A percentile compares a stretch with the other conserved stretches of the same genome.
Evolutionary conservation across 2,888 invertebrate genomes (phyloP).

Genomic region (Didymodactylos carnosus): DNA sequence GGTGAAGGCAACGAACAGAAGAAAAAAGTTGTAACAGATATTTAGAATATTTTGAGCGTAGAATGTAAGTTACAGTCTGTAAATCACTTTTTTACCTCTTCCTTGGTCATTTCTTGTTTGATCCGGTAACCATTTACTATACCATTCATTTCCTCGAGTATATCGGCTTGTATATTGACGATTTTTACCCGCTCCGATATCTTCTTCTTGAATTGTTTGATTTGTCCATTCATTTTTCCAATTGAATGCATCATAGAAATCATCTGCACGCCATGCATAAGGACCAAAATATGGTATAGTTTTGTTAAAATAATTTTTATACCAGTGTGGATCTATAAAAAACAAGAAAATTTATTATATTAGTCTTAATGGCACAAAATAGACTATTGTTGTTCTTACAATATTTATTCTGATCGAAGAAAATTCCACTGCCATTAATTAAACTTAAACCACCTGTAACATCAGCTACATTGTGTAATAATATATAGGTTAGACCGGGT

Average conservation of each 20-base stretch:
- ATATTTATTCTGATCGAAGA: conserved; percentile 4
- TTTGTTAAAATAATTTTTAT: conserved; percentile 75
- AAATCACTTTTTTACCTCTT: conserved; percentile 22
- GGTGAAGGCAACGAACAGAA: too few species aligned
- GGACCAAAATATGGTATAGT: conserved; percentile 84
- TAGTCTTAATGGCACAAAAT: conserved; percentile 46
- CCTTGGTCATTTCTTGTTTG: conserved; percentile 36
- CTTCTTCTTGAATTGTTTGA: conserved; percentile 52
- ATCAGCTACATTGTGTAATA: conserved; percentile 65
- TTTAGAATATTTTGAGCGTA: too few species aligned
- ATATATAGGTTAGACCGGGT: conserved; percentile 94
- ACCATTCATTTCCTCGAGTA: conserved; percentile 84
- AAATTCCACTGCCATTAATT: conserved; percentile 34
- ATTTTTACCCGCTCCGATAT: conserved; percentile 48
- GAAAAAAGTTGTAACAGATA: too few species aligned
- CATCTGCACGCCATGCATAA: conserved; percentile 48
- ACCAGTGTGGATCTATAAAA: conserved; percentile 83
- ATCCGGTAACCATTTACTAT: conserved; percentile 76
- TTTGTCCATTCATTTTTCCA: conserved; percentile 76
- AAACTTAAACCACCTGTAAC: conserved; percentile 74
- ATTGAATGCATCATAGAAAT: conserved; percentile 56
- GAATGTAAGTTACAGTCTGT: too few species aligned
- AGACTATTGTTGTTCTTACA: neutral
- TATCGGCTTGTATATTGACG: conserved; percentile 72
- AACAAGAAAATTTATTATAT: too few species aligned